Evolutionary conservation across 1,140 invertebrate species (phyloP).

Genomic region (Magallana ariakensis): DNA sequence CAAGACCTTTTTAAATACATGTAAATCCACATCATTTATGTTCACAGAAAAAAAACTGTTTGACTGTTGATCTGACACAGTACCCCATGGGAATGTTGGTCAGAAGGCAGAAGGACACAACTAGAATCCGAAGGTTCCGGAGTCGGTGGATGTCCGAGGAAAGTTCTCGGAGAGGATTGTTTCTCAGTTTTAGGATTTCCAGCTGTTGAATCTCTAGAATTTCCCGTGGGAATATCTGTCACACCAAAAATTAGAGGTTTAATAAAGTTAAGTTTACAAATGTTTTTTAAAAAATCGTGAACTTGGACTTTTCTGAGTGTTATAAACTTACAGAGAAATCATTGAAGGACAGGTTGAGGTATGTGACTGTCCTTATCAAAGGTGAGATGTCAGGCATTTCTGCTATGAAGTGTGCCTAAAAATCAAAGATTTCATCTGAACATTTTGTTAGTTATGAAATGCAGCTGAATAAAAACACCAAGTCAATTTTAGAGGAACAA

Average conservation of each 20-base stretch:
- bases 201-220: constrained; percentile 73
- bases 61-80: neutral
- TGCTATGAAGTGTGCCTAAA: constrained; percentile 77
- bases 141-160: constrained; percentile 73
- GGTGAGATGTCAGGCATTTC: constrained; percentile 76
- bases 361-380: constrained; percentile 72
- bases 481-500: too few species aligned
- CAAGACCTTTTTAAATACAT: too few species aligned
- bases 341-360: constrained; percentile 79
- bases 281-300: too few species aligned
- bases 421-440: neutral
- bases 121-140: constrained; percentile 71
- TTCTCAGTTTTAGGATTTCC: constrained; percentile 75
- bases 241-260: neutral
- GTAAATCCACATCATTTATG: neutral
- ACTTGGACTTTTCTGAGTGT: too few species aligned
- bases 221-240: constrained; percentile 74
- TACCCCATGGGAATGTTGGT: constrained; percentile 68
- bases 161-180: constrained; percentile 77
- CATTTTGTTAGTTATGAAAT: too few species aligned
- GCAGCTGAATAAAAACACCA: too few species aligned
- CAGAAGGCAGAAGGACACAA: constrained; percentile 76
- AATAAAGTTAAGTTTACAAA: too few species aligned
- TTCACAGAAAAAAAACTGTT: neutral
- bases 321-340: constrained; percentile 75